These are phyloP conservation scores for Chionoecetes opilio DNA, from an alignment of 1,140 invertebrate species.

Conservation along the genomic window DNA sequence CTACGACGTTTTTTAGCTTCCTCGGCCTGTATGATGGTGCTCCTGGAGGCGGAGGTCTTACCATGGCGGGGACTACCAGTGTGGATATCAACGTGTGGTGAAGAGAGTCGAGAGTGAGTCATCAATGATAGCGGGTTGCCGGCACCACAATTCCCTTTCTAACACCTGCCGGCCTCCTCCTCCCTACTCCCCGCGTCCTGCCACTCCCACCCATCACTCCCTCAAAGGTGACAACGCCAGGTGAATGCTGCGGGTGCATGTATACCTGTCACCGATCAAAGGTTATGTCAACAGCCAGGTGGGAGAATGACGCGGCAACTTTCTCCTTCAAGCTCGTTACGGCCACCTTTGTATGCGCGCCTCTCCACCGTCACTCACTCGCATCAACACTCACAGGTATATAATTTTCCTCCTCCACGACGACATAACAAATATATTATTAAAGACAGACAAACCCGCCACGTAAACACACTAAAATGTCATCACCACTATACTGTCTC, in stretches of 20 bases:
- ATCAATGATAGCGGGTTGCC: not conserved
- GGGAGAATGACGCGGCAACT: not conserved
- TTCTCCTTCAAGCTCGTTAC: not conserved
- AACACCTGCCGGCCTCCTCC: conserved; percentile 28
- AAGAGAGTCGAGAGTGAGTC: not conserved
- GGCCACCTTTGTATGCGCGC: too few relatives aligned
- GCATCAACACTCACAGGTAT: too few relatives aligned
- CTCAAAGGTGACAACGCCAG: not conserved
- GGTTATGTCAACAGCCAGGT: not conserved
- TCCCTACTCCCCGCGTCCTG: not conserved
- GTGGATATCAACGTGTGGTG: conserved; percentile 11
- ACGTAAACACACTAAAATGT: not conserved
- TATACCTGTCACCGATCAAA: not conserved
- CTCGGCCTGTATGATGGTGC: not conserved
- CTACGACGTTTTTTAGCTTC: not conserved
- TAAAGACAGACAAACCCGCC: too few relatives aligned
- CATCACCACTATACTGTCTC: not conserved
- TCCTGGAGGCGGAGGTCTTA: not conserved
- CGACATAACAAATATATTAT: too few relatives aligned
- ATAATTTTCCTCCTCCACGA: too few relatives aligned
- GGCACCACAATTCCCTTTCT: not conserved
- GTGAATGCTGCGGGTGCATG: not conserved
- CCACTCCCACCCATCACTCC: not conserved
- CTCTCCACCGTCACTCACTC: too few relatives aligned
- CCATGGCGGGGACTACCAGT: not conserved